phyloP scores from a whole-genome alignment of 2,888 invertebrate species.

The Lottia scabra region DNA sequence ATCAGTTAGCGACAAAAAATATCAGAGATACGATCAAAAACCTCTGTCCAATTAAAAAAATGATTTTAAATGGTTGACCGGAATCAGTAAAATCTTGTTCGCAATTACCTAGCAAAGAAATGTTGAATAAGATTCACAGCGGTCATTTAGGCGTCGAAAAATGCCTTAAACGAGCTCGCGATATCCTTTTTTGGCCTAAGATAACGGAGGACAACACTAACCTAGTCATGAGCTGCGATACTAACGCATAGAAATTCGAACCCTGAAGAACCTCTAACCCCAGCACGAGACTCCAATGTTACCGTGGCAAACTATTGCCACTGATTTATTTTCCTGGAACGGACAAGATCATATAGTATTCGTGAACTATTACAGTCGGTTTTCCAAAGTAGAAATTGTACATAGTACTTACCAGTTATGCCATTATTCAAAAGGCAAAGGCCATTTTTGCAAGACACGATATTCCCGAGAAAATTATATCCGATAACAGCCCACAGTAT shows the following conservation, averaged over 20 bases:
- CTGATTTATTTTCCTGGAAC: conserved; percentile 31
- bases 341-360: conserved; percentile 23
- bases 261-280: conserved; percentile 24
- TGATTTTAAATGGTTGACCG: conserved; percentile 17
- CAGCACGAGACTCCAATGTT: conserved; percentile 27
- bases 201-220: conserved; percentile 7
- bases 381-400: conserved; percentile 28
- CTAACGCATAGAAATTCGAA: conserved; percentile 26
- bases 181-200: conserved; percentile 18
- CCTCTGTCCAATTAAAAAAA: conserved; percentile 6
- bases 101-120: conserved; percentile 8
- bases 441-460: conserved; percentile 31
- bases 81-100: conserved; percentile 11
- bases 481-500: conserved; percentile 19
- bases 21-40: conserved; percentile 20
- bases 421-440: conserved; percentile 27
- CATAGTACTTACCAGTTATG: conserved; percentile 19
- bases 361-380: conserved; percentile 32
- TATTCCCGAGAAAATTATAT: conserved; percentile 23
- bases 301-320: conserved; percentile 32
- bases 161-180: conserved; percentile 14
- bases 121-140: conserved; percentile 22
- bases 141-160: conserved; percentile 21
- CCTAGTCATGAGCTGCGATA: conserved; percentile 17
- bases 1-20: conserved; percentile 29